These are phyloP conservation scores for Echeneis naucrates DNA, from an alignment of 2,797 vertebrate genomes.

Conservation along the genomic window DNA sequence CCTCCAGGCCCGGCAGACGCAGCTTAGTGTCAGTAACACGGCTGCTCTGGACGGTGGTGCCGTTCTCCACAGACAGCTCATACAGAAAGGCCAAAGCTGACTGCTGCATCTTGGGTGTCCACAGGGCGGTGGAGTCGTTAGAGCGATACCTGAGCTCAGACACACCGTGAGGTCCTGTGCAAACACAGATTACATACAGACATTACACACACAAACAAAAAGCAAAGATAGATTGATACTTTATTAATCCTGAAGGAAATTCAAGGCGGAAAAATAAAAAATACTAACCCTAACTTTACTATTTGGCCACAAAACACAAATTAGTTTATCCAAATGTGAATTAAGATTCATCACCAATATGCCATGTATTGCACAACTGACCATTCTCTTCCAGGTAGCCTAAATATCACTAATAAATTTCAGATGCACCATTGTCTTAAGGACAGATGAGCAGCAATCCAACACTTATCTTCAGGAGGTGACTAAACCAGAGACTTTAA, in stretches of 20 bases:
- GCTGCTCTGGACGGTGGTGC: constrained; percentile 49
- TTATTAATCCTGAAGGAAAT: too few relatives aligned
- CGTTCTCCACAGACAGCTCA: constrained; percentile 61
- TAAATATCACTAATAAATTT: too few relatives aligned
- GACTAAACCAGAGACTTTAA: too few relatives aligned
- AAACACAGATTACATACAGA: not conserved
- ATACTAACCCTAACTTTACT: too few relatives aligned
- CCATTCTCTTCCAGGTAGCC: too few relatives aligned
- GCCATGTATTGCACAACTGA: not conserved
- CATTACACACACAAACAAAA: not conserved
- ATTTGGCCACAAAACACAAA: not conserved
- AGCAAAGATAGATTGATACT: too few relatives aligned
- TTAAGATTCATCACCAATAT: not conserved
- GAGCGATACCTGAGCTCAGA: constrained; percentile 68
- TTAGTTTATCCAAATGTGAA: not conserved
- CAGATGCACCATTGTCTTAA: too few relatives aligned
- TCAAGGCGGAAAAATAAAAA: not conserved
- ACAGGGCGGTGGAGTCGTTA: constrained; percentile 63
- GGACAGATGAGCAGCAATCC: too few relatives aligned
- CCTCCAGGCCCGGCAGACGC: constrained; percentile 51
- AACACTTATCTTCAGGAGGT: too few relatives aligned
- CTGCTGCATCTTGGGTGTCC: constrained; percentile 38
- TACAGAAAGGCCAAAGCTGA: constrained; percentile 57
- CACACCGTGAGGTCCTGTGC: constrained; percentile 67
- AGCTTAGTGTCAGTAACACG: constrained; percentile 31